Conservation (phyloP, 2,113 vertebrate genomes). For the Zosterops japonicus region DNA sequence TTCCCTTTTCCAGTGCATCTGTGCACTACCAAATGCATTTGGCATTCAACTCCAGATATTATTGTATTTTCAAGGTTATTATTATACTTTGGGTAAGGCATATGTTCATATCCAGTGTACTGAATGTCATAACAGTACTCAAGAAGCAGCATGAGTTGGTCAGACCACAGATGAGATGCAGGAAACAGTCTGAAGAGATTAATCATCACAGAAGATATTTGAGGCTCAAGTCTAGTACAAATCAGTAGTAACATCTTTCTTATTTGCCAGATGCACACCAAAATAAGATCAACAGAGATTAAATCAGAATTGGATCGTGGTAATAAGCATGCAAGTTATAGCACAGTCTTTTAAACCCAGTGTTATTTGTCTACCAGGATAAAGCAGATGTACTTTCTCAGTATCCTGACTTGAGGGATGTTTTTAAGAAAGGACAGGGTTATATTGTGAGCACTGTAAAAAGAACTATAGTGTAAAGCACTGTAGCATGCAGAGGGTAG, state of each 20-base stretch:
- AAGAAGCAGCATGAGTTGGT: not conserved
- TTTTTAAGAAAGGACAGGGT: conserved; percentile 46
- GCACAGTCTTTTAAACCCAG: not conserved
- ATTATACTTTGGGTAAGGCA: not conserved
- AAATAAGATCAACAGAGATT: not conserved
- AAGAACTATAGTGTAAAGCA: conserved; percentile 63
- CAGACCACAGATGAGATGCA: not conserved
- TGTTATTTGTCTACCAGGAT: not conserved
- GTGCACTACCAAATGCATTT: not conserved
- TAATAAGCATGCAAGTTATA: not conserved
- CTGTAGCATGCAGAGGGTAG: conserved; percentile 62
- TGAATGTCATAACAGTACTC: not conserved
- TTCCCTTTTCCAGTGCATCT: conserved; percentile 1
- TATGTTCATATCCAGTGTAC: not conserved
- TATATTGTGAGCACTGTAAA: conserved; percentile 28
- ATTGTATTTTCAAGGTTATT: conserved; percentile 11
- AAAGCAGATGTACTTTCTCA: conserved; percentile 14
- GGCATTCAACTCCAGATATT: not conserved
- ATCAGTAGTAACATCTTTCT: conserved; percentile 3
- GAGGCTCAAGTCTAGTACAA: not conserved
- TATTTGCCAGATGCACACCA: not conserved
- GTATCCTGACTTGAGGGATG: conserved; percentile 47
- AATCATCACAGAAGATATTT: not conserved
- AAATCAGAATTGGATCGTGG: not conserved
- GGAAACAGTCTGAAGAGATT: not conserved